phyloP scores from a whole-genome alignment of 2,113 vertebrate species.

The Tragelaphus scriptus region DNA sequence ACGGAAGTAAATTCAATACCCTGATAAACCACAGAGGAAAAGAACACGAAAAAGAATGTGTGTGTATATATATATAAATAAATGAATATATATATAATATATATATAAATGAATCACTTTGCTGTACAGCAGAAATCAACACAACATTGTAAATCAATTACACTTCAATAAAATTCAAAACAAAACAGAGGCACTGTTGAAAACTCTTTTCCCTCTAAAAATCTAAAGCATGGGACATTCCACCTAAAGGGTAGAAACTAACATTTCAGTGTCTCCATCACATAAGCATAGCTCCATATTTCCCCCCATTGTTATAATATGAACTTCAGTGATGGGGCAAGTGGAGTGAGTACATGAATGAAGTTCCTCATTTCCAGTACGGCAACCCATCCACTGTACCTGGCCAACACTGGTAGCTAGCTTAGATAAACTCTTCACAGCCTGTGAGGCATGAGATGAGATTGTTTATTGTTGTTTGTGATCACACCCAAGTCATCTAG shows the following conservation, averaged over 20 bases:
- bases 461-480: not conserved
- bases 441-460: not conserved
- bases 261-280: not conserved
- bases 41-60: not conserved
- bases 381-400: too few species aligned
- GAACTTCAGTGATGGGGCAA: accelerated
- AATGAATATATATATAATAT: not conserved
- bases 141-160: not conserved
- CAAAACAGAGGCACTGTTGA: not conserved
- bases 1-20: not conserved
- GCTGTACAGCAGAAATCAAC: not conserved
- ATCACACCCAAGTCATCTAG: not conserved
- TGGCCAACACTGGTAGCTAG: not conserved
- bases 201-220: not conserved
- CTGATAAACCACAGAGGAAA: not conserved
- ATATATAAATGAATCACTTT: not conserved
- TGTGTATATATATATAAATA: not conserved
- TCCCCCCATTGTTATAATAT: not conserved
- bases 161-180: not conserved
- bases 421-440: not conserved
- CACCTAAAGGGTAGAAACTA: not conserved
- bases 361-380: not conserved
- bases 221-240: not conserved
- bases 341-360: not conserved
- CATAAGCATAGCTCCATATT: too few species aligned